Evolutionary conservation across 2,113 vertebrate genomes (phyloP).

Genomic region (Oceanodroma tethys): DNA sequence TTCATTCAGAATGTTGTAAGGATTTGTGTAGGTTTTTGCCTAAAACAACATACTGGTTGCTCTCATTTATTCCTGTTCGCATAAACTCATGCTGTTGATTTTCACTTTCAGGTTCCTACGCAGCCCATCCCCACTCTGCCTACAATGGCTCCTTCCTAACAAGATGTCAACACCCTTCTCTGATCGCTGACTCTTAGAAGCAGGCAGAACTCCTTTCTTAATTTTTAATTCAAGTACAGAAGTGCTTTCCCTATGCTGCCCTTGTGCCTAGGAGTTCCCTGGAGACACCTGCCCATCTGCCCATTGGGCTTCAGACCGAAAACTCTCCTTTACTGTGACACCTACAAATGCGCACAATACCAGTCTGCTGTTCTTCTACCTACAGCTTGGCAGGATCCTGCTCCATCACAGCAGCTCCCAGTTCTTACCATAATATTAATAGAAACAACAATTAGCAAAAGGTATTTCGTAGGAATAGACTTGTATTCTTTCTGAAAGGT

Average conservation of each 20-base stretch:
- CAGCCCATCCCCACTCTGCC: background rate
- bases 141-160: background rate
- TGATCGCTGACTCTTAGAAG: background rate
- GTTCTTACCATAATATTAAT: background rate
- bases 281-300: background rate
- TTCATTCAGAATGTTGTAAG: slow-evolving; percentile 2
- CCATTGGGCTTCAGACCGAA: background rate
- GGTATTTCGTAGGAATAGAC: background rate
- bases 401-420: background rate
- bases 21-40: slow-evolving; percentile 4
- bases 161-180: background rate
- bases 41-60: background rate
- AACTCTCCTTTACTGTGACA: background rate
- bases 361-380: accelerated
- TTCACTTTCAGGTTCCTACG: background rate
- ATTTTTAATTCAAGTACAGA: background rate
- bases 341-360: background rate
- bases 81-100: background rate
- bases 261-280: background rate
- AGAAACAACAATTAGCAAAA: background rate
- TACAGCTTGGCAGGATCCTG: background rate
- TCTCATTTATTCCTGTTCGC: background rate
- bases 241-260: background rate
- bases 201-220: background rate
- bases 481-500: background rate